Evolutionary conservation across 2,797 vertebrate genomes (phyloP).

Genomic region (Falco naumanni): DNA sequence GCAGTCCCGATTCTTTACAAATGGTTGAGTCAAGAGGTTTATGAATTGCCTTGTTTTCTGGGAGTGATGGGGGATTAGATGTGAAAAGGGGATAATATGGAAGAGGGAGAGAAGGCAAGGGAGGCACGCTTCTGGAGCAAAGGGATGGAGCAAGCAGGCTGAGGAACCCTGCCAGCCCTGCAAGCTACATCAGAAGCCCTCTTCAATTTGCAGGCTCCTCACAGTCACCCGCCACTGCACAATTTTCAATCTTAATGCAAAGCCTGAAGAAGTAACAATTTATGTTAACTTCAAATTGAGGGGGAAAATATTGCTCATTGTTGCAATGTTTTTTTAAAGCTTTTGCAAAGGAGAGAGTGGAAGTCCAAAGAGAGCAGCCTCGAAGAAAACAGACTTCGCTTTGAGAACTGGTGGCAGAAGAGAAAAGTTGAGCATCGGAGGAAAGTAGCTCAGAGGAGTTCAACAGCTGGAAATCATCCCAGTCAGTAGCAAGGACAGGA

Average conservation of each 20-base stretch:
- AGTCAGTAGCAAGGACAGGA: not conserved
- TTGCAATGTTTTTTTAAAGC: not conserved
- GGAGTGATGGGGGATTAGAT: not conserved
- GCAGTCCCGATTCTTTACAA: not conserved
- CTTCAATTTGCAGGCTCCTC: not conserved
- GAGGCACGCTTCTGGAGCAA: not conserved
- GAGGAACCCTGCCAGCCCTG: not conserved
- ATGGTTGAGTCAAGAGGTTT: not conserved
- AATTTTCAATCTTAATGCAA: not conserved
- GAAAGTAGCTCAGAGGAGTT: not conserved
- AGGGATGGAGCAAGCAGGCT: not conserved
- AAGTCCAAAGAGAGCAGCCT: not conserved
- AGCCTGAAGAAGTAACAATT: not conserved
- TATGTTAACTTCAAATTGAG: not conserved
- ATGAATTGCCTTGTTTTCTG: not conserved
- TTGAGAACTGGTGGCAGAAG: not conserved
- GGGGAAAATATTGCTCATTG: not conserved
- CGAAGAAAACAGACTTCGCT: not conserved
- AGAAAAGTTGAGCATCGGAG: accelerated
- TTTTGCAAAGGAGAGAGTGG: not conserved
- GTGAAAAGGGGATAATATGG: not conserved
- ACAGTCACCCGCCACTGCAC: not conserved
- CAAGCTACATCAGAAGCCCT: not conserved
- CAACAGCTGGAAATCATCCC: not conserved
- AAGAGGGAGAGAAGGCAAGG: not conserved